Base-by-base conservation (phyloP, 2,113 vertebrate species). In the Grus americana region DNA sequence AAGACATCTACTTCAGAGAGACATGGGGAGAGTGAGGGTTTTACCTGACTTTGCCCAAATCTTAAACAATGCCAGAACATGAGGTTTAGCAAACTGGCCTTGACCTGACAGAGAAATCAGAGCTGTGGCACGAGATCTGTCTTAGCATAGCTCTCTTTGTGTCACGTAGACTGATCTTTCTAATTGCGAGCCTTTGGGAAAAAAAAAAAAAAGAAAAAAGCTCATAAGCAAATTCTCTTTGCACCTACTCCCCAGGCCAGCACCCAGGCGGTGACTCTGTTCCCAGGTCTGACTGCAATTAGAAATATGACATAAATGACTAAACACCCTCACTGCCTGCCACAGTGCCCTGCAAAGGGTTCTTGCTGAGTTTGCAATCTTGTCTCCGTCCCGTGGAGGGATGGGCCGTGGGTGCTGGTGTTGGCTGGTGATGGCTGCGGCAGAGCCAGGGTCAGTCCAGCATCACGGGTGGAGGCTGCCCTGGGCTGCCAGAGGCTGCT, bases 1-100 rank as follows among this genome's bases (percentile, higher is more conserved):
- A 61, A 65, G 38, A 61, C 49, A 76, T 24, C 57, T 65, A 19
- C 32, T 78, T 80, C 83, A 93, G 91, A 90, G 18, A 74, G 27
- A 58, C 32, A 44, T 15, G 30, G 55, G 50, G 59, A 67, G 14
- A 63, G 42, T 1, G 32, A 86, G 24, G 34, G 16, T 57, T 94
- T 85, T 75, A 75, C 73, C 91, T 66, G 74, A 23, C n/a, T 94
- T 80, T 92, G 44, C 62, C 57, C 89, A 89, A 86, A 57, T 89
- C 83, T 85, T 70, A 30, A 42, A 50, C 0, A 70, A 42, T 36
- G 7, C 55, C 65, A 92, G 67, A 72, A 72, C 30, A 57, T 3
- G 76, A 84, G 58, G 34, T 81, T 89, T 61, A 88, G 65, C 70
- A 72, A 65, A 66, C 46, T 38, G 54, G n/a, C 73, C 52, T 86